Conservation (phyloP, 2,113 vertebrate species). For the Oryzias woworae region DNA sequence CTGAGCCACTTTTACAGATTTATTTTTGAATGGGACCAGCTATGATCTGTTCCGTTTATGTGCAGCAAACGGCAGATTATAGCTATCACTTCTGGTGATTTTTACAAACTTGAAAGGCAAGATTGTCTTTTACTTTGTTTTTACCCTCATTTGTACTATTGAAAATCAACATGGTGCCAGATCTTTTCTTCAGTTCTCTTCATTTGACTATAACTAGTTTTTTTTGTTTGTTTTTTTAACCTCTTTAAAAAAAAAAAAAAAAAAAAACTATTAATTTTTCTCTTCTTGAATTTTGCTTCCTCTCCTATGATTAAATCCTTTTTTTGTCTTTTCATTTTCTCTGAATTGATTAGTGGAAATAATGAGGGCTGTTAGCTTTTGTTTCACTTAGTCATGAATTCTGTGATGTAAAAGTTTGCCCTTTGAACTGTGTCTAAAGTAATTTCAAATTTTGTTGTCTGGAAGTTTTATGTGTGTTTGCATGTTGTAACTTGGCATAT, state of each 20-base stretch:
- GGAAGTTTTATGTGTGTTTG: too few species aligned
- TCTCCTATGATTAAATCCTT: slow-evolving; percentile 2
- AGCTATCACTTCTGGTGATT: slow-evolving; percentile 66
- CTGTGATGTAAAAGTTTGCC: too few species aligned
- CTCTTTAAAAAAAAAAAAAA: too few species aligned
- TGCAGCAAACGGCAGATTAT: slow-evolving; percentile 61
- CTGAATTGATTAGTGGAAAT: slow-evolving; percentile 53
- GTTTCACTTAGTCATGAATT: too few species aligned
- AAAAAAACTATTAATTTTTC: slow-evolving; percentile 2
- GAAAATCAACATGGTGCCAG: not conserved
- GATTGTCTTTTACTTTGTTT: slow-evolving; percentile 22
- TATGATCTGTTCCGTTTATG: slow-evolving; percentile 42
- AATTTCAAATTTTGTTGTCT: too few species aligned
- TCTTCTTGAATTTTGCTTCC: slow-evolving; percentile 15
- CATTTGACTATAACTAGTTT: not conserved
- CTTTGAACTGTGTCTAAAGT: too few species aligned
- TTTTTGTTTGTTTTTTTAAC: not conserved
- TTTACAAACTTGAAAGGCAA: slow-evolving; percentile 47
- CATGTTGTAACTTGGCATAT: too few species aligned
- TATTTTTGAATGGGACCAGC: slow-evolving; percentile 40
- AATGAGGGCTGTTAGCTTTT: slow-evolving; percentile 11
- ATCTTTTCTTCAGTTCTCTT: not conserved
- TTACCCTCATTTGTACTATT: not conserved
- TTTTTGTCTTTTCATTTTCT: slow-evolving; percentile 1
- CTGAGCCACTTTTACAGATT: slow-evolving; percentile 31